Base-by-base conservation (phyloP, 2,113 vertebrate species). In the Noturus placidus region DNA sequence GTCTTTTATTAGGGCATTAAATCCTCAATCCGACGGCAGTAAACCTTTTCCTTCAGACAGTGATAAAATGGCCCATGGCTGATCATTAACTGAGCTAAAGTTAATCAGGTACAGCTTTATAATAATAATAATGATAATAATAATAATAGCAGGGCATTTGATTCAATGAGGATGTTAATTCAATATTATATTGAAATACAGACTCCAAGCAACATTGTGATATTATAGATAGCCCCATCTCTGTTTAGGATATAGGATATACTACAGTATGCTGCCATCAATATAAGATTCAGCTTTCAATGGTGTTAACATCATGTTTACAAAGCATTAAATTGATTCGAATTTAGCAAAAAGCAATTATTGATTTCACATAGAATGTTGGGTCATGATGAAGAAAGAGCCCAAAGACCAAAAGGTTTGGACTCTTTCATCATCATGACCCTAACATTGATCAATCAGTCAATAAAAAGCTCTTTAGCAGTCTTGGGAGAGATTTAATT, bases 1-100 rank as follows among this genome's bases (percentile, higher is more conserved):
- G 78, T 3, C 17, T 77, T 80, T 87, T 91, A 89, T 89, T 72
- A 89, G 77, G 15, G 77, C 77, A 90, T 90, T 88, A 85, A 85
- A 91, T 91, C 50, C 61, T 87, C 87, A 87, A 56, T 63, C 46
- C 46, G 17, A 79, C 27, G 27, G 65, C 33, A 54, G 52, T 90
- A 80, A 89, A 87, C 59, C 38, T 30, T 27, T n/a, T 69, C 52
- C 38, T 52, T 78, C 33, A 83, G 74, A 80, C 59, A 33, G 38
- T 46, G 77, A 87, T 46, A 61, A 80, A 69, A 86, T 54, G 19
- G 65, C 57, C 74, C 22, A 67, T 63, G 70, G 88, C 84, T 85
- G 84, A 76, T 76, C 33, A 85, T 76, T 87, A 85, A 33, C 35
- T 70, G 77, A 9, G 46, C 61, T 85, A 57, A 82, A 87, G 63